Base-by-base conservation (phyloP, 1,140 invertebrate genomes). In the Drepana arcuata region DNA sequence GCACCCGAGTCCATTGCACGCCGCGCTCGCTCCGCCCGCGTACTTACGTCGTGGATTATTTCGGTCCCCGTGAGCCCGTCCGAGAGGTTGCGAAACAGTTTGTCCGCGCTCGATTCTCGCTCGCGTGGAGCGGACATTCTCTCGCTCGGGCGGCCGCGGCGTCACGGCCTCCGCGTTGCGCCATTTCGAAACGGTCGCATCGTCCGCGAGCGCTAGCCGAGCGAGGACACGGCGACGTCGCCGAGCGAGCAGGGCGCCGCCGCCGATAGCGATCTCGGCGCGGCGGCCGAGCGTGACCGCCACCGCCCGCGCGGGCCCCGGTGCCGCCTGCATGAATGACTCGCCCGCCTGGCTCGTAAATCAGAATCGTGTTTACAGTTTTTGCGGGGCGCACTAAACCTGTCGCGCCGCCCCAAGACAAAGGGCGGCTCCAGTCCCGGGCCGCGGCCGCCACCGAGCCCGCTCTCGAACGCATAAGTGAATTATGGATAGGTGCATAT, bases 151-250 rank as follows among this genome's bases (percentile, higher is more conserved):
- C 64, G 60, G 66, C 70, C 62, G 53, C 59, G 60, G 68, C 72
- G 72, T 77, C 69, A 77, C 69, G 74, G 74, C 74, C 74, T 74
- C 70, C 64, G 68, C 69, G 75, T 74, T 80, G 71, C 75, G 75
- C 75, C 75, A 80, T 80, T 77, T 67, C 70, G 64, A 70, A 78
- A 62, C 67, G 68, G 60, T 64, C 68, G 65, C 63, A 60, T 71
- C 67, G 69, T 67, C 61, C 61, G 64, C 54, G 59, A 52, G 60
- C 56, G 53, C n/a, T n/a, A 58, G 55, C 18, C 36, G 41, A 37
- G 61, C 64, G 66, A 70, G 63, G 64, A 58, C 63, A 62, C 61
- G 53, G 47, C 56, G 52, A 51, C 49, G 45, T n/a, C n/a, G n/a
- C n/a, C n/a, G n/a, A n/a, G n/a, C n/a, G n/a, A 52, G 51, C 59